phyloP scores from a whole-genome alignment of 2,113 vertebrate genomes.

The Lycocorax pyrrhopterus region DNA sequence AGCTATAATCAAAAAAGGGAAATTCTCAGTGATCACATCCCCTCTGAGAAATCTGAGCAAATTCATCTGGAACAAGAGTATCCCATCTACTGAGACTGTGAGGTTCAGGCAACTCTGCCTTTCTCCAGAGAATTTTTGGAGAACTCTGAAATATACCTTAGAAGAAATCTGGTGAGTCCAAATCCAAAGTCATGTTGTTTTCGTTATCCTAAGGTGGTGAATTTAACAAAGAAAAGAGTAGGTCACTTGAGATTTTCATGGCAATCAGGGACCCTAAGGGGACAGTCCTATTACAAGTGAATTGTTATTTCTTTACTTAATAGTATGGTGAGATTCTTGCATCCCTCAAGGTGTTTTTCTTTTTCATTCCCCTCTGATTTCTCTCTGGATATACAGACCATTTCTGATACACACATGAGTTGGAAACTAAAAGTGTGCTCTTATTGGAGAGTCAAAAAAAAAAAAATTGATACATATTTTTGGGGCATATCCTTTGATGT shows the following conservation, averaged over 20 bases:
- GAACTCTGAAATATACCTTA: background rate
- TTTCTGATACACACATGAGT: background rate
- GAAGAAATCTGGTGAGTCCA: background rate
- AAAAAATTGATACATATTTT: background rate
- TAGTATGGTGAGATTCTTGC: slow-evolving; percentile 58
- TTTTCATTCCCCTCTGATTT: slow-evolving; percentile 55
- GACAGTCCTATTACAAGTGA: slow-evolving; percentile 74
- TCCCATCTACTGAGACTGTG: background rate
- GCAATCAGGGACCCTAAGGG: slow-evolving; percentile 73
- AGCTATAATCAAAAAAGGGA: background rate
- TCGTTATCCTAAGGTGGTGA: background rate
- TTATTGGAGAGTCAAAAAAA: background rate
- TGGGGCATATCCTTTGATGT: background rate
- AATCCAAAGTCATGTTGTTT: background rate
- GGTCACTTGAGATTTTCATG: background rate
- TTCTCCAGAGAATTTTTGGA: background rate
- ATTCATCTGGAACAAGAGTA: background rate
- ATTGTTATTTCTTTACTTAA: slow-evolving; percentile 71
- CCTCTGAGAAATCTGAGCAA: background rate
- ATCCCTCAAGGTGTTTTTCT: slow-evolving; percentile 50
- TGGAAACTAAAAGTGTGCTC: background rate
- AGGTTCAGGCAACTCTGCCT: background rate
- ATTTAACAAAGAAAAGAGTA: slow-evolving; percentile 34
- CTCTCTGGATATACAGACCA: slow-evolving; percentile 45
- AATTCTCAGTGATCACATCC: background rate